Evolutionary conservation across 2,888 invertebrate genomes (phyloP).

Genomic region (Endotricha flammealis): DNA sequence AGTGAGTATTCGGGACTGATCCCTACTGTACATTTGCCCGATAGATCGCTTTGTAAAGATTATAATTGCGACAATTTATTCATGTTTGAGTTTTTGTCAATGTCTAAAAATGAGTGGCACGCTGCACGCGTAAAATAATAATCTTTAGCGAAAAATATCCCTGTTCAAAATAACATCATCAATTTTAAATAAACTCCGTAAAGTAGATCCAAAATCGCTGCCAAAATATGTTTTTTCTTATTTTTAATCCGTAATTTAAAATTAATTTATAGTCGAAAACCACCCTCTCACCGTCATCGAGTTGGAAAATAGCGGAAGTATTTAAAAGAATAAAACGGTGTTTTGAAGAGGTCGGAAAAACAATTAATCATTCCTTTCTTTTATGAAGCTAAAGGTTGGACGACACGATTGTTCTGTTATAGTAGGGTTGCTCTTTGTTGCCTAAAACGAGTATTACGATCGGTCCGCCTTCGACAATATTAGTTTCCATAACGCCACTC

Average conservation of each 20-base stretch:
- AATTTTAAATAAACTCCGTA: constrained; percentile 2
- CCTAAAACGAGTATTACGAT: constrained; percentile 39
- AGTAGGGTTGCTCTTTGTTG: constrained; percentile 62
- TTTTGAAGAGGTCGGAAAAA: constrained; percentile 75
- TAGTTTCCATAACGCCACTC: constrained; percentile 38
- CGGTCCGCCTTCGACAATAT: constrained; percentile 28
- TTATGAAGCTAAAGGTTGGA: constrained; percentile 69
- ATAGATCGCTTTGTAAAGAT: too few species aligned
- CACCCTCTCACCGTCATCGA: constrained; percentile 67
- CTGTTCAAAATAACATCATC: constrained; percentile 2
- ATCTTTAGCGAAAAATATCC: background rate
- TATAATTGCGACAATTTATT: too few species aligned
- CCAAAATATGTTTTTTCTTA: constrained; percentile 45
- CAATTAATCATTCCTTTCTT: constrained; percentile 74
- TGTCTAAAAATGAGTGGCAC: too few species aligned
- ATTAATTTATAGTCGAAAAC: constrained; percentile 70
- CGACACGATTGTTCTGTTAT: constrained; percentile 67
- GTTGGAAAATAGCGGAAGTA: constrained; percentile 76
- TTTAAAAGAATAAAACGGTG: constrained; percentile 73
- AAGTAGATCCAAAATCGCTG: constrained; percentile 23
- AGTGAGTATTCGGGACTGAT: constrained; percentile 3
- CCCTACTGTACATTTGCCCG: too few species aligned
- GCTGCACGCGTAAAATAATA: too few species aligned
- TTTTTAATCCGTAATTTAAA: constrained; percentile 62
- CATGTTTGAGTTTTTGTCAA: too few species aligned